Evolutionary conservation across 2,888 invertebrate species (phyloP), one percentile per base, ranked within the genome.

Genomic region (Glaucopsyche alexis): DNA sequence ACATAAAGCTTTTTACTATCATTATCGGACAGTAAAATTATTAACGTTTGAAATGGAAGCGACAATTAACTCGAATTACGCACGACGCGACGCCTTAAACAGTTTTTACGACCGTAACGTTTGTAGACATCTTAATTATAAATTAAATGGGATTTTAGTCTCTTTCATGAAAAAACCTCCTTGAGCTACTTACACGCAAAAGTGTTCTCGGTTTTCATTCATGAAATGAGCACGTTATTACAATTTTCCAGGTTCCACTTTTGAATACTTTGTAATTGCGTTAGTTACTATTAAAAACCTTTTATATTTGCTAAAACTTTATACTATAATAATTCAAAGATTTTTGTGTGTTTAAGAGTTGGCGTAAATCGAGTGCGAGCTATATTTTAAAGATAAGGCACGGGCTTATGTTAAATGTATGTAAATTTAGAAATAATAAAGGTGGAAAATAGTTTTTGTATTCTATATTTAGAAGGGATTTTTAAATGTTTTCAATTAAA

Each of bases 21-120:
- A 85, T 87, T 86, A 87, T 86, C 82, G 82, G 80, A 83, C 86
- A 79, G 85, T 88, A 87, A 90, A 89, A 82, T 85, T 88, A 88
- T 90, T 87, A 86, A 84, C 79, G 81, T 78, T 80, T 76, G 83
- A 84, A 83, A 86, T 69, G 86, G 90, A 87, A 87, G 83, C 81
- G 87, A 83, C 81, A 86, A 88, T 90, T 91, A 88, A 89, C 89
- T 87, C 84, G 80, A 91, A 90, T 89, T 89, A 85, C 86, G 81
- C 83, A 81, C 83, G 84, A 82, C 85, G 79, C 83, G 84, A 82
- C 85, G 79, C 85, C 83, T 86, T 90, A 87, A 90, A 89, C 83
- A 83, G 85, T 87, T 88, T 90, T 89, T 89, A 90, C 83, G 87
- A 81, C 81, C 82, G 81, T 80, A 82, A 82, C 84, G 84, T 88